Base-by-base conservation (phyloP, 1,140 invertebrate genomes). In the Subanguina moxae region DNA sequence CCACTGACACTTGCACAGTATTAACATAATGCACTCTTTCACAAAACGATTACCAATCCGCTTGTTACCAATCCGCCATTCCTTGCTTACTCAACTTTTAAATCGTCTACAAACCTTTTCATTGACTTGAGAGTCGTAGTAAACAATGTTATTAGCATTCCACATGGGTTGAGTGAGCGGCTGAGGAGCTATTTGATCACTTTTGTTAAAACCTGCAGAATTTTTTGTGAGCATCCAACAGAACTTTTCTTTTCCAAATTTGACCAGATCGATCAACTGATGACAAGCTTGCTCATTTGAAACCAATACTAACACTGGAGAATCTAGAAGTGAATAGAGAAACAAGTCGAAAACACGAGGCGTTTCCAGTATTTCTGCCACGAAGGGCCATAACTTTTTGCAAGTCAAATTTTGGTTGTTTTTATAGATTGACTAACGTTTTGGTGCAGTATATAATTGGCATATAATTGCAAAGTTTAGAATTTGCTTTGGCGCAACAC, bases 231-330 rank as follows among this genome's bases (percentile, higher is more conserved):
- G 63, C 32, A 71, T 42, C 77, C 76, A 79, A 27, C 28, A 59
- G 28, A 78, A 68, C 30, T 67, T 67, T 15, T 32, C 21, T 21
- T 27, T 32, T 9, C 75, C 75, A 59, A 79, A 79, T 62, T 79
- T 76, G 1, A 72, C 57, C 7, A 80, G 27, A 61, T 80, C 78
- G 7, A 71, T 45, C 3, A 82, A 48, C 43, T 80, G 78, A 1
- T 71, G 62, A 46, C 70, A 80, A 1, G 69, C 61, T 17, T 62
- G 43, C 42, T 82, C 79, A 45, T 75, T 73, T 11, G 67, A 70
- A 7, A 67, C 68, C 28, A 81, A 64, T 17, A 80, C 62, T 13
- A 80, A 65, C 23, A 79, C 71, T 5, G 72, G 71, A 1, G 78
- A 62, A 21, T 64, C 71, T 77, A n/a, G 30, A 8, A 73, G 38